Base-by-base conservation (phyloP, 2,797 vertebrate genomes). In the Aldrovandia affinis region DNA sequence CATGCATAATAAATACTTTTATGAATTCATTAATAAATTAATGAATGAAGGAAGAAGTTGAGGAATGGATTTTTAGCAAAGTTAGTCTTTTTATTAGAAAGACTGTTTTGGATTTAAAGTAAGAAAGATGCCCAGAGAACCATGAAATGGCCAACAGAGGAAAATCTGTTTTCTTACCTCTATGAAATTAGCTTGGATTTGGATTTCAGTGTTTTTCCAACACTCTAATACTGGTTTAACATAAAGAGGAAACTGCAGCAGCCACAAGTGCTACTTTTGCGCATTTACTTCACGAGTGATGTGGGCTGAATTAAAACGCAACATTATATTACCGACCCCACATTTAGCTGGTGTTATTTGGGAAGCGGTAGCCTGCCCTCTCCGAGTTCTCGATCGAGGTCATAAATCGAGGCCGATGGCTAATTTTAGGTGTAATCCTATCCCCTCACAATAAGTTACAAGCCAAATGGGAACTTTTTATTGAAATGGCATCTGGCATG, bases 391-490 rank as follows among this genome's bases (percentile, higher is more conserved):
- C 96, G 93, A 95, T 96, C 95, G 94, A 93, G 93, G 95, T 96
- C 96, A 97, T 97, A 97, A 97, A 97, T 95, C 95, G 94, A 89
- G 95, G 93, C 95, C 96, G 96, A 96, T 96, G 96, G 96, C 96
- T 97, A 97, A 98, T 97, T 98, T 97, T 97, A 95, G 96, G 95
- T 94, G 97, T 97, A 98, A 98, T 95, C 83, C 91, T 96, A 97
- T n/a, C 95, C 95, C 96, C 93, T 93, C 94, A 96, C 95, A 96
- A 96, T 96, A 95, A 96, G 95, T 98, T 98, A 97, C 94, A 95
- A 95, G 96, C 93, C 95, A 94, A 95, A 92, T 81, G 97, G 96
- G 97, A 96, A 93, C 93, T 90, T 93, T 95, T 70, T 90, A 94
- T 91, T 91, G 89, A 88, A 90, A 90, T 90, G 85, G 86, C 77